Percentiles rank a stretch among this genome's conserved stretches.
phyloP scores from a whole-genome alignment of 2,797 vertebrate species.

The Rousettus madagascariensis region DNA sequence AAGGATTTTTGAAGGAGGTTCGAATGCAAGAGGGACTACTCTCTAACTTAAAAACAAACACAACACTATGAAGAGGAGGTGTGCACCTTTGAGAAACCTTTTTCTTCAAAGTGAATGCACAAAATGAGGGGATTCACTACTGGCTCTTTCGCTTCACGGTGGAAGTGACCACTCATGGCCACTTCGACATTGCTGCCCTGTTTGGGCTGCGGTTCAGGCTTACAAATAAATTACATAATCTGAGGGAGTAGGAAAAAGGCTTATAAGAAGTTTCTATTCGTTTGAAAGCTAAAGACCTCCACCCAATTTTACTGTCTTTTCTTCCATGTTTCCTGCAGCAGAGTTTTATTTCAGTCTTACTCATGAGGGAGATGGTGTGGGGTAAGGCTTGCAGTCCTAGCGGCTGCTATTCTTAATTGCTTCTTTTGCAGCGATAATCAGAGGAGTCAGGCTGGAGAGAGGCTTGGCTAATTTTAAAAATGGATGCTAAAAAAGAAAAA shows the following conservation, averaged over 20 bases:
- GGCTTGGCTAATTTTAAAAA: conserved; percentile 96
- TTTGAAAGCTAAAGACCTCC: conserved; percentile 75
- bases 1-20: conserved; percentile 76
- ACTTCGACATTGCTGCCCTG: conserved; percentile 82
- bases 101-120: conserved; percentile 84
- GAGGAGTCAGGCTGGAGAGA: conserved; percentile 92
- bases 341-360: conserved; percentile 84
- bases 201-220: conserved; percentile 82
- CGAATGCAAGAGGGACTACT: conserved; percentile 80
- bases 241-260: conserved; percentile 86
- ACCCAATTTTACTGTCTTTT: conserved; percentile 77
- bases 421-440: conserved; percentile 94
- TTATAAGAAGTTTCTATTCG: conserved; percentile 83
- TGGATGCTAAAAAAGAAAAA: conserved; percentile 87
- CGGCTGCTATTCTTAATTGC: conserved; percentile 97
- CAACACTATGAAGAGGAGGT: conserved; percentile 77
- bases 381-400: conserved; percentile 85
- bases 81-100: conserved; percentile 83
- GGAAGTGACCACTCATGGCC: conserved; percentile 76
- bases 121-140: conserved; percentile 82
- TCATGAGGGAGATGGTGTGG: conserved; percentile 75
- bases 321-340: conserved; percentile 80
- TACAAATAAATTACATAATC: conserved; percentile 87
- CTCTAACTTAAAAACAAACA: conserved; percentile 84
- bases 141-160: conserved; percentile 82